Percentiles rank a stretch among this genome's conserved stretches.
These are phyloP conservation scores for Furcula furcula DNA, from an alignment of 2,888 invertebrate species.

Conservation along the genomic window DNA sequence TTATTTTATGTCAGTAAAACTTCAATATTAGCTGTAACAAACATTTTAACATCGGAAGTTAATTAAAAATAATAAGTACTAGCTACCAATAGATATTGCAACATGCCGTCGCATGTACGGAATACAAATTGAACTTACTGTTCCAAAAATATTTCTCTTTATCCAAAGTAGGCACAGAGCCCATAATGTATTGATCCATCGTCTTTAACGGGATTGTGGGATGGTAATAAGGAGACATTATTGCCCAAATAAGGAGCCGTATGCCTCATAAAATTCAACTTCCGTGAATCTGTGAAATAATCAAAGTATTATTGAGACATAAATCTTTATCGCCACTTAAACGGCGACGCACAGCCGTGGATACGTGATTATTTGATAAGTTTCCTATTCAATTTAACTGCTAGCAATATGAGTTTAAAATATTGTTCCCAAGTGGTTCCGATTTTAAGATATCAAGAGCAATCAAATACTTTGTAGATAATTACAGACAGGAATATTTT, in stretches of 20 bases:
- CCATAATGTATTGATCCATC: slow-evolving; percentile 46
- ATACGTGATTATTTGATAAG: slow-evolving; percentile 69
- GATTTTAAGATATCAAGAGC: too few species aligned
- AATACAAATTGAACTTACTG: not conserved
- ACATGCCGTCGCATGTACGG: not conserved
- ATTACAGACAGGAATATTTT: too few species aligned
- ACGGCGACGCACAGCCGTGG: slow-evolving; percentile 42
- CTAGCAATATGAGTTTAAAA: slow-evolving; percentile 22
- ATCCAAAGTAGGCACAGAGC: slow-evolving; percentile 19
- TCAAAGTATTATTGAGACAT: slow-evolving; percentile 74
- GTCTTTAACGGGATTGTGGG: slow-evolving; percentile 41
- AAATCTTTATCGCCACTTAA: slow-evolving; percentile 69
- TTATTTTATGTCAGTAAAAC: too few species aligned
- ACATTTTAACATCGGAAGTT: too few species aligned
- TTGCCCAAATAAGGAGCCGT: slow-evolving; percentile 67
- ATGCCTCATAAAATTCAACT: slow-evolving; percentile 69
- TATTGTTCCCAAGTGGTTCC: slow-evolving; percentile 4
- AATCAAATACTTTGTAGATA: too few species aligned
- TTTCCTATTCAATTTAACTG: slow-evolving; percentile 47
- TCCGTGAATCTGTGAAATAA: slow-evolving; percentile 73
- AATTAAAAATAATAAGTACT: too few species aligned
- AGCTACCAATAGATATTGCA: not conserved
- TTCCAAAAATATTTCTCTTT: slow-evolving; percentile 21
- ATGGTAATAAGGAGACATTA: slow-evolving; percentile 59
- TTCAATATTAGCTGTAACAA: too few species aligned